phyloP scores from a whole-genome alignment of 2,797 vertebrate genomes.

The Sciurus vulgaris region DNA sequence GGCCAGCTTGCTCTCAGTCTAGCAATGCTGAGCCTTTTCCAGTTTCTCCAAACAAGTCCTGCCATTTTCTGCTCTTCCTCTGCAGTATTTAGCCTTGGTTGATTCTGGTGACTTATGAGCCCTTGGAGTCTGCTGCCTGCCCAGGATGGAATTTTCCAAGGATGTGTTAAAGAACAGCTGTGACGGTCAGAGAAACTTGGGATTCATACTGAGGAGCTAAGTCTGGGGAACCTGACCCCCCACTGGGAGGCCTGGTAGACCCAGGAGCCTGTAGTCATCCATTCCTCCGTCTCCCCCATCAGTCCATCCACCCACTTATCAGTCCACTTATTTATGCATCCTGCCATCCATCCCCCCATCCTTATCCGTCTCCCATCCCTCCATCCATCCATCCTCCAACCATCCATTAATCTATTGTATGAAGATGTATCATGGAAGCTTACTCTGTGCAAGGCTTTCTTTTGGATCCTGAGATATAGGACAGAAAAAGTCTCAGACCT shows the following conservation, averaged over 20 bases:
- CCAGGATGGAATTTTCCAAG: slow-evolving; percentile 2
- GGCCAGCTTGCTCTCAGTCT: background rate
- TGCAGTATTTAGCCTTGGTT: slow-evolving; percentile 15
- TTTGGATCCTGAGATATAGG: background rate
- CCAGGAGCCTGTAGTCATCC: background rate
- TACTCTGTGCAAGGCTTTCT: background rate
- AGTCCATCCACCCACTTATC: background rate
- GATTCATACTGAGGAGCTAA: background rate
- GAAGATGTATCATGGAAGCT: background rate
- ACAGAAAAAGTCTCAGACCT: slow-evolving; percentile 26
- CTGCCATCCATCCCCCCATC: background rate
- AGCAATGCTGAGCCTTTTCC: background rate
- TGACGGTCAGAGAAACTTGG: background rate
- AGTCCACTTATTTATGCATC: background rate
- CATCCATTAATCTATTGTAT: background rate
- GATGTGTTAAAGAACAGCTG: background rate
- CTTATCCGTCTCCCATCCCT: no score
- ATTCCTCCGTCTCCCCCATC: no score
- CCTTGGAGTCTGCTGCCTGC: slow-evolving; percentile 8
- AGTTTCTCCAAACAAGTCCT: background rate
- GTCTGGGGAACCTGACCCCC: background rate
- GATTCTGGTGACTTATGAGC: slow-evolving; percentile 16
- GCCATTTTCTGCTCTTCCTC: slow-evolving; percentile 5
- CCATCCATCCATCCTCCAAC: background rate
- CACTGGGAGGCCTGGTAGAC: background rate